phyloP scores from a whole-genome alignment of 2,113 vertebrate species.

The Crotalus helleri region DNA sequence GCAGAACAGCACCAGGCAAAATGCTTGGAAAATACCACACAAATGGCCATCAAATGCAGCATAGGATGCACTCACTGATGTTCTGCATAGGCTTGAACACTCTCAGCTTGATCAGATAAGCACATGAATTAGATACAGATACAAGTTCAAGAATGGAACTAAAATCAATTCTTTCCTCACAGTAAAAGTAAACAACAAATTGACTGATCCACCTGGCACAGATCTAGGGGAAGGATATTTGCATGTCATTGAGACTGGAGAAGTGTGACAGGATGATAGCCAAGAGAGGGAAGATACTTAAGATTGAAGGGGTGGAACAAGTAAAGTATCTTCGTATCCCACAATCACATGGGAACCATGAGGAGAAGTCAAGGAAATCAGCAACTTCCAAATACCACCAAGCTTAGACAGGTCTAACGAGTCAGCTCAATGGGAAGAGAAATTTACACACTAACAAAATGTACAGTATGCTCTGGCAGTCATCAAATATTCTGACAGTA shows the following conservation, averaged over 20 bases:
- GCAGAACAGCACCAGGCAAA: not conserved
- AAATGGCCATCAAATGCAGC: not conserved
- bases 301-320: not conserved
- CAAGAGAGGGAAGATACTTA: not conserved
- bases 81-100: not conserved
- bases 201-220: not conserved
- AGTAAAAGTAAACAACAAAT: not conserved
- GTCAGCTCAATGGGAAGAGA: not conserved
- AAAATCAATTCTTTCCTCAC: not conserved
- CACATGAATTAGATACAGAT: not conserved
- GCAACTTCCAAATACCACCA: not conserved
- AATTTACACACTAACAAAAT: not conserved
- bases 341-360: not conserved
- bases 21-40: not conserved
- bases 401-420: not conserved
- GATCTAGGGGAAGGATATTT: not conserved
- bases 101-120: not conserved
- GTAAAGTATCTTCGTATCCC: not conserved
- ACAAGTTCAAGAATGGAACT: not conserved
- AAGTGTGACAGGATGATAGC: not conserved
- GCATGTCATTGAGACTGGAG: not conserved
- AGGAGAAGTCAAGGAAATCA: not conserved
- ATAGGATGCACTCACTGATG: not conserved
- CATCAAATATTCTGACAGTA: not conserved
- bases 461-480: not conserved